A percentile compares a stretch with the other conserved stretches of the same genome.
phyloP scores from a whole-genome alignment of 2,888 invertebrate species.

The Melieria picta region DNA sequence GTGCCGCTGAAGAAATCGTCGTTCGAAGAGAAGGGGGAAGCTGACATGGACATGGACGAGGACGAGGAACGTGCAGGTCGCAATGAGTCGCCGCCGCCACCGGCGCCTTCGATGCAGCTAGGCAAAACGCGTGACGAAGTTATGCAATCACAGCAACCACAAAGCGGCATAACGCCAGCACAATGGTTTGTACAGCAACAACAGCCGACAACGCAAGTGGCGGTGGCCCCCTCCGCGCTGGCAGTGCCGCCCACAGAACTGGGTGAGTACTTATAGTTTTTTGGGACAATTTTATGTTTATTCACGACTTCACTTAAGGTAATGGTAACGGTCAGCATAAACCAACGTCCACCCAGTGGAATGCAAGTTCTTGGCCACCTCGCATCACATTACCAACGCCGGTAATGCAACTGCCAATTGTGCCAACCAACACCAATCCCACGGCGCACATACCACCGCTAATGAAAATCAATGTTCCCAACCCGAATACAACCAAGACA shows the following conservation, averaged over 20 bases:
- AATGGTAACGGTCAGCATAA: slow-evolving; percentile 2
- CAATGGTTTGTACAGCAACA: slow-evolving; percentile 33
- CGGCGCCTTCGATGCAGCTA: slow-evolving; percentile 42
- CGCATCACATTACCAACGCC: slow-evolving; percentile 42
- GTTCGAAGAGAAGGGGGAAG: slow-evolving; percentile 80
- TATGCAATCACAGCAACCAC: slow-evolving; percentile 50
- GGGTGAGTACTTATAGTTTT: neutral
- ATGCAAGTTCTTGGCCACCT: slow-evolving; percentile 40
- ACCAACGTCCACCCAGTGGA: slow-evolving; percentile 38
- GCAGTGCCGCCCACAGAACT: too few species aligned
- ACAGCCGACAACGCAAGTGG: neutral
- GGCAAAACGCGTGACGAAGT: slow-evolving; percentile 36
- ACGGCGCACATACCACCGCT: slow-evolving; percentile 60
- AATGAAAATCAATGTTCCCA: slow-evolving; percentile 55
- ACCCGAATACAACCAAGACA: slow-evolving; percentile 53
- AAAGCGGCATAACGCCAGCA: too few species aligned
- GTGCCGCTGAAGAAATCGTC: slow-evolving; percentile 50
- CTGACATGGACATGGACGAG: slow-evolving; percentile 87
- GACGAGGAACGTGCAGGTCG: slow-evolving; percentile 68
- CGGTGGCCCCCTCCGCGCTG: too few species aligned
- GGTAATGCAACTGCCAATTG: slow-evolving; percentile 17
- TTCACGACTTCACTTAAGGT: slow-evolving; percentile 3
- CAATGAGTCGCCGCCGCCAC: slow-evolving; percentile 34
- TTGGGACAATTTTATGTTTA: neutral
- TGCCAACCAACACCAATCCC: slow-evolving; percentile 39